Base-by-base conservation (phyloP, 2,888 invertebrate species). In the Dolichopus griseipennis region DNA sequence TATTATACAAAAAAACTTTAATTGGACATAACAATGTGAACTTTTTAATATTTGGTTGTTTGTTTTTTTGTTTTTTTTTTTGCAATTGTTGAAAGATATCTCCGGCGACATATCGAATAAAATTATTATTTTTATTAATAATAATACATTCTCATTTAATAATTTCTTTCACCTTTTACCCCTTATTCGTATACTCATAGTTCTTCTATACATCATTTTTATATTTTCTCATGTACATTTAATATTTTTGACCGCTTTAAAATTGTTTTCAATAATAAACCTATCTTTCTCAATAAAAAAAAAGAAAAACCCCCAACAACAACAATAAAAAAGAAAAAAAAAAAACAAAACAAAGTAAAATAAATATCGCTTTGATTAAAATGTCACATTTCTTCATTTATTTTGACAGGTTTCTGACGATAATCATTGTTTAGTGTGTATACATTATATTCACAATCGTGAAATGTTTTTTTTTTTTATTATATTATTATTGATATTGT, bases 331-430 rank as follows among this genome's bases (percentile, higher is more conserved):
- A 15, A 52, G 2, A 6, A n/a, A 7, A 52, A 18, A 15, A 15
- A 12, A 52, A 18, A 7, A 52, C 2, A 52, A 52, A 12, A 52
- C 15, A 9, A 52, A 52, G 6, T 18, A 52, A n/a, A 52, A 52
- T 15, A 52, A 52, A 52, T 73, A 73, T 73, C 76, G 76, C 77
- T 75, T 78, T 79, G 78, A 79, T 79, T 79, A 79, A 79, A 79
- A 77, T 77, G 77, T 78, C 78, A 79, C 76, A 78, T 79, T 78
- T 76, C 79, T 79, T 78, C 77, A 78, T 79, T 78, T 78, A 78
- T 79, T 79, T 79, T 79, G 79, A 79, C 79, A 77, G 73, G 74
- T 66, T 77, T 78, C 76, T 80, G 79, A 80, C 78, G 76, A 75
- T 73, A 75, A 73, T 75, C 77, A 76, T 78, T 78, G 72, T 70